Evolutionary conservation across 2,113 vertebrate species (phyloP).

Genomic region (Monarcha castaneiventris): DNA sequence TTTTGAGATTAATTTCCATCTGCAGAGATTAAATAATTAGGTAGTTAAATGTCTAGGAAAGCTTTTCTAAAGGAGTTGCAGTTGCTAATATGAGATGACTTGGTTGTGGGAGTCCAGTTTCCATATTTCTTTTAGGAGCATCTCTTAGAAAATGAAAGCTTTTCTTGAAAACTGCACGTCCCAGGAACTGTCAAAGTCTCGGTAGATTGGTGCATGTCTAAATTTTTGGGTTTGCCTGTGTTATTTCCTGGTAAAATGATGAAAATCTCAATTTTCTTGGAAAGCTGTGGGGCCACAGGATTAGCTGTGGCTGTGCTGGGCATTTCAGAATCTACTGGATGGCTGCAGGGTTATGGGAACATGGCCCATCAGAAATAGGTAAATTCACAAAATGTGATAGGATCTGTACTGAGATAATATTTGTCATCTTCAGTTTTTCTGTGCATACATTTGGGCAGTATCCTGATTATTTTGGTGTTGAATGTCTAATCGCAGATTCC

Average conservation of each 20-base stretch:
- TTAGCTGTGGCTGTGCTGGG: neutral
- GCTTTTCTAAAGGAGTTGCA: neutral
- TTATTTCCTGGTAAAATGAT: neutral
- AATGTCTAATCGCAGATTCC: neutral
- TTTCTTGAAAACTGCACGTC: neutral
- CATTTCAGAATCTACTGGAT: neutral
- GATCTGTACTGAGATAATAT: neutral
- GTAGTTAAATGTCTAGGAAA: neutral
- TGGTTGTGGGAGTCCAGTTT: neutral
- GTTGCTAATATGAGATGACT: neutral
- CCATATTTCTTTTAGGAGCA: neutral
- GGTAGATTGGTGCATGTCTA: neutral
- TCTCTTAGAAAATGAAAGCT: neutral
- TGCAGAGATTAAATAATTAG: constrained; percentile 33
- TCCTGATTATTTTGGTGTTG: neutral
- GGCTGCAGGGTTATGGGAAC: neutral
- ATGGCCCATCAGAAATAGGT: neutral
- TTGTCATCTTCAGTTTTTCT: neutral
- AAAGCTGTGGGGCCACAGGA: neutral
- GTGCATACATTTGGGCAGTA: neutral
- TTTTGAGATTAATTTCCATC: constrained; percentile 20
- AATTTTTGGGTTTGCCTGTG: neutral
- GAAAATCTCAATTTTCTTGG: neutral
- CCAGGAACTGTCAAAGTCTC: neutral
- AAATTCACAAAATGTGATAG: neutral